Percentiles rank a stretch among this genome's conserved stretches.
phyloP scores from a whole-genome alignment of 1,140 invertebrate species.

The Orius insidiosus region DNA sequence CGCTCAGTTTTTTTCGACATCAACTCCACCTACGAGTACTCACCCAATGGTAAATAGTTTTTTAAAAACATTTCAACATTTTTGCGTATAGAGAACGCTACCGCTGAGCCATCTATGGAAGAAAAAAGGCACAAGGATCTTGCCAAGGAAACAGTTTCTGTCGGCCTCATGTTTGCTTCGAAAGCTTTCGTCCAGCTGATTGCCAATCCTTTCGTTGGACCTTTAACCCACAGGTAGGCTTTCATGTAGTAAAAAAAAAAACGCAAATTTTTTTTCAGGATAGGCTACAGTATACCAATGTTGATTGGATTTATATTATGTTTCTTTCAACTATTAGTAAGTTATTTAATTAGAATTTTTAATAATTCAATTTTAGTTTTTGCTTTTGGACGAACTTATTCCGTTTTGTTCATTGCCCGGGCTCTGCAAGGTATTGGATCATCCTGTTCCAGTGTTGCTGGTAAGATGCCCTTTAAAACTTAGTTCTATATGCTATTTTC shows the following conservation, averaged over 20 bases:
- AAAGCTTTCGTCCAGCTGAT: slow-evolving; percentile 76
- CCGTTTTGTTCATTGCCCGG: slow-evolving; percentile 54
- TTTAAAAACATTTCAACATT: background rate
- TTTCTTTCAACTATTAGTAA: slow-evolving; percentile 93
- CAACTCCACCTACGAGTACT: slow-evolving; percentile 2
- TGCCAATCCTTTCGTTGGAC: slow-evolving; percentile 66
- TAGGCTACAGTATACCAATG: slow-evolving; percentile 98
- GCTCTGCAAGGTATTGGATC: slow-evolving; percentile 76
- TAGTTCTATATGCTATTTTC: background rate
- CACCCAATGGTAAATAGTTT: background rate
- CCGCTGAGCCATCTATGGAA: slow-evolving; percentile 19
- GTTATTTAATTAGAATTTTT: no score
- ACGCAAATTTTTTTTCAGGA: slow-evolving; percentile 49
- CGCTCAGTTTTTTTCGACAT: slow-evolving; percentile 6
- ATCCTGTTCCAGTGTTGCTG: slow-evolving; percentile 58
- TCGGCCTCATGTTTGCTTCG: slow-evolving; percentile 71
- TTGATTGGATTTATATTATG: slow-evolving; percentile 98
- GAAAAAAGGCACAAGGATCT: slow-evolving; percentile 60
- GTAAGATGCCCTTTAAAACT: slow-evolving; percentile 30
- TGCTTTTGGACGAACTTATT: slow-evolving; percentile 62
- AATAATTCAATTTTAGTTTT: slow-evolving; percentile 42
- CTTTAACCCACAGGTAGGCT: slow-evolving; percentile 79
- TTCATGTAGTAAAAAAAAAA: background rate
- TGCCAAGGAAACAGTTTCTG: slow-evolving; percentile 68
- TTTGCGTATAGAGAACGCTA: slow-evolving; percentile 12